Evolutionary conservation across 2,113 vertebrate genomes (phyloP).

Genomic region (Zeus faber): DNA sequence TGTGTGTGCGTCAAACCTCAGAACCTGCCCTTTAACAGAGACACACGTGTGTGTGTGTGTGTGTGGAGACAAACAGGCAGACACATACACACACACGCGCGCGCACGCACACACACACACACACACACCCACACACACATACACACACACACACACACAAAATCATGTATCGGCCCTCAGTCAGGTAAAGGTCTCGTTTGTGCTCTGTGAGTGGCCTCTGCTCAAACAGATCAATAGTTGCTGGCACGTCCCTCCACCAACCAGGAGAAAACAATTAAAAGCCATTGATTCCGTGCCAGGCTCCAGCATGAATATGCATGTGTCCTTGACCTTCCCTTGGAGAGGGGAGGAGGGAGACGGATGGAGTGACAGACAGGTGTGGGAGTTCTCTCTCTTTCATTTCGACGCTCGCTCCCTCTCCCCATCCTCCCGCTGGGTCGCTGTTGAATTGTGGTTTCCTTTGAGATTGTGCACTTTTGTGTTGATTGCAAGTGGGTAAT

Average conservation of each 20-base stretch:
- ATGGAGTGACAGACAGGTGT: constrained; percentile 44
- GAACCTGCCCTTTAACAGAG: constrained; percentile 21
- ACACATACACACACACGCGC: neutral
- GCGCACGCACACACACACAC: constrained; percentile 2
- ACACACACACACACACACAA: constrained; percentile 28
- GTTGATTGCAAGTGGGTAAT: too few species aligned
- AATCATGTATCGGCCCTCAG: constrained; percentile 55
- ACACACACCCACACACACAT: constrained; percentile 11
- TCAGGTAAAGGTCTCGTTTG: constrained; percentile 70
- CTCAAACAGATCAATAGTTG: constrained; percentile 93
- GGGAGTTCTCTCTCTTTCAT: constrained; percentile 8
- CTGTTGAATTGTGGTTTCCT: neutral
- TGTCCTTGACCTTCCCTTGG: constrained; percentile 87
- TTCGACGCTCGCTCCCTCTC: constrained; percentile 1
- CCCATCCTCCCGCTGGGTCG: neutral
- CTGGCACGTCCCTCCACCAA: constrained; percentile 90
- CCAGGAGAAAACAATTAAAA: constrained; percentile 98
- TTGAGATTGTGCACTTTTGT: neutral
- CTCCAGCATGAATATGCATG: constrained; percentile 94
- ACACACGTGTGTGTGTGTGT: too few species aligned
- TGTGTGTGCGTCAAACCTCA: constrained; percentile 52
- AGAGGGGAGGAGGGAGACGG: constrained; percentile 36
- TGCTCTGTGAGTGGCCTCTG: constrained; percentile 75
- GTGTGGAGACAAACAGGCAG: too few species aligned
- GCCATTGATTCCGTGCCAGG: constrained; percentile 87